phyloP scores from a whole-genome alignment of 2,113 vertebrate genomes.

The Marcusenius ussheri region DNA sequence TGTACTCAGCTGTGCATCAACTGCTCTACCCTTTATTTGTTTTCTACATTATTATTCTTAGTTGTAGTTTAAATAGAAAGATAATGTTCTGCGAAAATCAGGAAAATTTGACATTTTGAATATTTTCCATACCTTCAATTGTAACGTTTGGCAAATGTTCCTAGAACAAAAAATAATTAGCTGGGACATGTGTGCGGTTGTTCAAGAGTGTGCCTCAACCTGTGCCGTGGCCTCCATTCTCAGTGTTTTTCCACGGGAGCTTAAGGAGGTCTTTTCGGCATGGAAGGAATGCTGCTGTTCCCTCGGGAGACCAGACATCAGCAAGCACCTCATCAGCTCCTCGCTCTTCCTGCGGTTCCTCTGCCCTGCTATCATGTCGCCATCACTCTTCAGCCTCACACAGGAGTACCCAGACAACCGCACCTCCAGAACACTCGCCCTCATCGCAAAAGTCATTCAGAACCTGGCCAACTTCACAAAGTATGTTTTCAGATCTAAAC shows the following conservation, averaged over 20 bases:
- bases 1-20: background rate
- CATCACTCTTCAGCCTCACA: conserved; percentile 89
- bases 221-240: background rate
- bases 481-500: conserved; percentile 56
- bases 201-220: background rate
- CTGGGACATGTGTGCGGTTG: background rate
- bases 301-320: conserved; percentile 84
- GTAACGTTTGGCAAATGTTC: background rate
- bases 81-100: background rate
- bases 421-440: conserved; percentile 83
- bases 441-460: conserved; percentile 97
- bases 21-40: background rate
- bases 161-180: background rate
- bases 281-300: conserved; percentile 87
- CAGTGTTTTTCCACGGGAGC: conserved; percentile 89
- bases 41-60: background rate
- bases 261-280: conserved; percentile 90
- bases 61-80: background rate
- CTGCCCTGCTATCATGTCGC: conserved; percentile 94
- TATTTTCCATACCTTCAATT: background rate
- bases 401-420: conserved; percentile 92
- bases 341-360: conserved; percentile 93
- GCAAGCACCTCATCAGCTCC: conserved; percentile 85
- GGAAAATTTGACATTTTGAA: background rate
- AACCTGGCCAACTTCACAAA: conserved; percentile 96